A percentile compares a stretch with the other conserved stretches of the same genome.
Evolutionary conservation across 2,888 invertebrate genomes (phyloP).

Genomic region (Achlya flavicornis): DNA sequence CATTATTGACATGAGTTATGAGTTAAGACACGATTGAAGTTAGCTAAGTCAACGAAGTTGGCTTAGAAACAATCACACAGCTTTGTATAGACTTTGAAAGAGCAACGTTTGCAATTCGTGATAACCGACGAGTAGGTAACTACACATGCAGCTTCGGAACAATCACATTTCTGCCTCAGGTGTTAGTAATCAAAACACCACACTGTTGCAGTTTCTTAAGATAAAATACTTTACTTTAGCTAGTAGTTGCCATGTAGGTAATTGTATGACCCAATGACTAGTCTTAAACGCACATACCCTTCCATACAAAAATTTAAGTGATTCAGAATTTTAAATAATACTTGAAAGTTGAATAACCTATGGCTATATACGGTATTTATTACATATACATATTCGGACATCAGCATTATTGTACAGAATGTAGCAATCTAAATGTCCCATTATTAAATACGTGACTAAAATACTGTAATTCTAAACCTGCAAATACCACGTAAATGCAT

Average conservation of each 20-base stretch:
- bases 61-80: slow-evolving; percentile 31
- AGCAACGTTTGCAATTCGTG: slow-evolving; percentile 58
- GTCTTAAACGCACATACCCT: not conserved
- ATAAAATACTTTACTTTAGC: slow-evolving; percentile 36
- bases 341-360: not conserved
- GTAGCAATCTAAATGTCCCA: not conserved
- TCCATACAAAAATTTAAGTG: not conserved
- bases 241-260: slow-evolving; percentile 38
- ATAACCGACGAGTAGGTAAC: slow-evolving; percentile 23
- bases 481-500: slow-evolving; percentile 2
- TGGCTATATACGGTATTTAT: not conserved
- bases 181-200: slow-evolving; percentile 60
- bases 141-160: slow-evolving; percentile 39
- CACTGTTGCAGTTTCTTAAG: slow-evolving; percentile 34
- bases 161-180: slow-evolving; percentile 62
- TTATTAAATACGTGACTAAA: not conserved
- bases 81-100: slow-evolving; percentile 33
- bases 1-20: slow-evolving; percentile 32
- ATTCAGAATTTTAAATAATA: not conserved
- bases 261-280: not conserved
- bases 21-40: slow-evolving; percentile 43
- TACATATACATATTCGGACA: not conserved
- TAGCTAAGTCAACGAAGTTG: slow-evolving; percentile 8
- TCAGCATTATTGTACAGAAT: not conserved
- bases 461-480: not conserved